Conservation (phyloP, 2,888 invertebrate species). For the Sipha maydis region DNA sequence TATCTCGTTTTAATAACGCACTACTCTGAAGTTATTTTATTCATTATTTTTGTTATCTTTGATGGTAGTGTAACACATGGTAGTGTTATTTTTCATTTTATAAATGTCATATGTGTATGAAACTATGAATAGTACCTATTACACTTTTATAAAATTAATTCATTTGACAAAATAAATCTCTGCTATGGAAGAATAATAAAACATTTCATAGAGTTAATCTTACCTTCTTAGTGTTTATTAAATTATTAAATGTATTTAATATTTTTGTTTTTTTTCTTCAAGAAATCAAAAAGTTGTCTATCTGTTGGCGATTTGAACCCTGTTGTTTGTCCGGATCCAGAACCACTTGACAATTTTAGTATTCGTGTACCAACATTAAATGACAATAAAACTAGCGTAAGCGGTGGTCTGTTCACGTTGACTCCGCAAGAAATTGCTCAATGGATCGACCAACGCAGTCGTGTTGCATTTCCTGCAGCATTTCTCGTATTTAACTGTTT, state of each 20-base stretch:
- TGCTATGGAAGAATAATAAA: no score
- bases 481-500: constrained; percentile 83
- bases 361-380: constrained; percentile 46
- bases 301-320: constrained; percentile 38
- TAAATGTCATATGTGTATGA: no score
- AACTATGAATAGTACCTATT: no score
- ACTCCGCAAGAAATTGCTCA: constrained; percentile 88
- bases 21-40: no score
- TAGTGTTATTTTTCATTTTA: no score
- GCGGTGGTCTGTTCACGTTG: constrained; percentile 79
- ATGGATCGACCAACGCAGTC: constrained; percentile 85
- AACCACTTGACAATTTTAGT: constrained; percentile 42
- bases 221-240: neutral
- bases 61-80: no score
- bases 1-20: no score
- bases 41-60: no score
- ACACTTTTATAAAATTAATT: no score
- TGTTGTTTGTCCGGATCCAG: constrained; percentile 57
- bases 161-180: no score
- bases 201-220: no score
- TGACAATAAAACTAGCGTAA: constrained; percentile 57
- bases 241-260: neutral
- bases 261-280: constrained; percentile 1
- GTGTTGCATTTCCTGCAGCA: constrained; percentile 80
- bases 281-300: constrained; percentile 49